phyloP scores from a whole-genome alignment of 2,888 invertebrate species.

The Ectemnius continuus region DNA sequence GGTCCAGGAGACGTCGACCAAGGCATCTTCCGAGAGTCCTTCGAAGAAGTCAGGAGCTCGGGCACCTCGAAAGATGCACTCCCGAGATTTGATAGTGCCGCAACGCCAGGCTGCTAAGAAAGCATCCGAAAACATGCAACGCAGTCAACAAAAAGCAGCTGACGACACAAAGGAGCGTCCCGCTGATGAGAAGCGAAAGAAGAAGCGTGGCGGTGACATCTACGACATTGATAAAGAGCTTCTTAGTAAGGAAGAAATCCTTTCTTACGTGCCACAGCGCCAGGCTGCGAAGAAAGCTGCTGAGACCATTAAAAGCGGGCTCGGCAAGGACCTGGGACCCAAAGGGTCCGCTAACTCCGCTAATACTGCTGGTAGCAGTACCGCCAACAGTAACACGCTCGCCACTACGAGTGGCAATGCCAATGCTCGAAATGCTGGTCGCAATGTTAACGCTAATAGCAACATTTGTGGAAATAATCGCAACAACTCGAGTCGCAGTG shows the following conservation, averaged over 20 bases:
- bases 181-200: conserved; percentile 63
- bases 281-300: conserved; percentile 95
- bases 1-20: too few species aligned
- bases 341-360: too few species aligned
- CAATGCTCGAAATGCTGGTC: not conserved
- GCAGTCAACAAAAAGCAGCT: conserved; percentile 75
- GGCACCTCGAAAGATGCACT: not conserved
- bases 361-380: not conserved
- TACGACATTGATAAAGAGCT: conserved; percentile 83
- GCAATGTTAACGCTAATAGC: too few species aligned
- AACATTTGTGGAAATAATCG: too few species aligned
- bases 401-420: conserved; percentile 56
- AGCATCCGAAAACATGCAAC: conserved; percentile 30
- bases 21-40: too few species aligned
- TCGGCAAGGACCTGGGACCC: conserved; percentile 75
- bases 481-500: too few species aligned
- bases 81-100: not conserved
- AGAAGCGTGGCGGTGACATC: conserved; percentile 77
- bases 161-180: conserved; percentile 64
- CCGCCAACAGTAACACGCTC: not conserved
- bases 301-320: conserved; percentile 91
- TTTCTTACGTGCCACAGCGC: conserved; percentile 92
- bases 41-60: too few species aligned
- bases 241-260: conserved; percentile 82
- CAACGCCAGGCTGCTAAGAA: conserved; percentile 59